phyloP scores from a whole-genome alignment of 2,888 invertebrate species.

The Ophion slaviceki region DNA sequence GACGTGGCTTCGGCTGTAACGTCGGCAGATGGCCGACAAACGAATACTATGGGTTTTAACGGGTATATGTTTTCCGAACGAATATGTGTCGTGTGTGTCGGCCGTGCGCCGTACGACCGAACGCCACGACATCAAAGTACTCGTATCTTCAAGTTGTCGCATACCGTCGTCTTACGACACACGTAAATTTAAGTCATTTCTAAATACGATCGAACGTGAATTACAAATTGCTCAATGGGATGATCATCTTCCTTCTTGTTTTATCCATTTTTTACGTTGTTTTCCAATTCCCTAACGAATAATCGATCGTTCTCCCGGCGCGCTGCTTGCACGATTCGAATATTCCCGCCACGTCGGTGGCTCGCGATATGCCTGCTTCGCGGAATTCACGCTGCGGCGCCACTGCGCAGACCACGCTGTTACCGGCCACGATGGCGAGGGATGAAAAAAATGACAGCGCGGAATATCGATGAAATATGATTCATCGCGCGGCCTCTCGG shows the following conservation, averaged over 20 bases:
- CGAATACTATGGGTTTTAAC: slow-evolving; percentile 21
- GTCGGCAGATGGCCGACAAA: slow-evolving; percentile 77
- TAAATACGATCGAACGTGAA: not conserved
- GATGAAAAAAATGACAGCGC: not conserved
- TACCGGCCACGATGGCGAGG: not conserved
- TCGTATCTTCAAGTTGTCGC: not conserved
- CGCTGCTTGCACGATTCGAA: not conserved
- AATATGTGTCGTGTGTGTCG: not conserved
- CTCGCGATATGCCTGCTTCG: not conserved
- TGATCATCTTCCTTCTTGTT: not conserved
- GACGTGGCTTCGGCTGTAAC: slow-evolving; percentile 82
- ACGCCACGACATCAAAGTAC: slow-evolving; percentile 61
- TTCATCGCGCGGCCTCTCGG: not conserved
- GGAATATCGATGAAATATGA: not conserved
- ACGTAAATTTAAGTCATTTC: not conserved
- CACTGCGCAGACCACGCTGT: not conserved
- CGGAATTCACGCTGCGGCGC: not conserved
- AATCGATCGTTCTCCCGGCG: not conserved
- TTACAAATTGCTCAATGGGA: not conserved
- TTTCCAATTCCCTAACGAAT: not conserved
- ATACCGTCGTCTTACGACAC: not conserved
- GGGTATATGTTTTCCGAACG: slow-evolving; percentile 49
- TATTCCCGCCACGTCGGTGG: not conserved
- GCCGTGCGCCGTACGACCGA: slow-evolving; percentile 45
- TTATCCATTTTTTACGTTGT: not conserved